A percentile compares a stretch with the other conserved stretches of the same genome.
Conservation (phyloP, 2,797 vertebrate species). For the Acanthopagrus latus region DNA sequence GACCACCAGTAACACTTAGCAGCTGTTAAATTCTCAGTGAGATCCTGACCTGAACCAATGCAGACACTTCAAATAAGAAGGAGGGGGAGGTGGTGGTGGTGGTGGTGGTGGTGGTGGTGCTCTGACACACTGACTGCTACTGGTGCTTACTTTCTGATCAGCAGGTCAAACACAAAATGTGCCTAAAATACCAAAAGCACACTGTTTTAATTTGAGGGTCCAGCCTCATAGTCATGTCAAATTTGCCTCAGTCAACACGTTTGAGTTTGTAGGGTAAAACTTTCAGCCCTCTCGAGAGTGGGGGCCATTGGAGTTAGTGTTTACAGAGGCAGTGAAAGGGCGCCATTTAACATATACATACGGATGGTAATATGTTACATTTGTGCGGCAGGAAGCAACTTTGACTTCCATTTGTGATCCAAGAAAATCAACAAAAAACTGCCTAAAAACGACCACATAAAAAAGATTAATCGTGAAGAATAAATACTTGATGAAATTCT, state of each 20-base stretch:
- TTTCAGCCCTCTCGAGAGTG: constrained; percentile 33
- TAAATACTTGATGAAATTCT: not conserved
- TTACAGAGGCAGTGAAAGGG: constrained; percentile 30
- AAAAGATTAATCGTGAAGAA: constrained; percentile 1
- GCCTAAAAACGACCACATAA: not conserved
- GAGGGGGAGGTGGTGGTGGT: not conserved
- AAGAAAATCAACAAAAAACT: not conserved
- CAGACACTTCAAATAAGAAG: constrained; percentile 56
- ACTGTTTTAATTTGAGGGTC: constrained; percentile 56
- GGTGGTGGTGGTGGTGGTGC: not conserved
- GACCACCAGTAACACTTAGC: constrained; percentile 72
- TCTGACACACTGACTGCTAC: constrained; percentile 63
- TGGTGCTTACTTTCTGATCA: constrained; percentile 68
- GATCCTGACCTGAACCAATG: constrained; percentile 65
- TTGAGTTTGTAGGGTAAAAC: constrained; percentile 40
- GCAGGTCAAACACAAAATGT: constrained; percentile 67
- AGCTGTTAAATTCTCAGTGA: constrained; percentile 67
- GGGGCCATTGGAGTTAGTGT: not conserved
- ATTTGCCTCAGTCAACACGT: constrained; percentile 55
- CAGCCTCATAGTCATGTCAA: constrained; percentile 54
- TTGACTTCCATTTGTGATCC: not conserved
- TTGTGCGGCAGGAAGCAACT: not conserved
- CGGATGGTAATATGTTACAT: constrained; percentile 8
- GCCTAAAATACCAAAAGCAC: constrained; percentile 62
- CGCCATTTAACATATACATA: constrained; percentile 13